Percentiles rank a stretch among this genome's conserved stretches.
phyloP scores from a whole-genome alignment of 2,113 vertebrate species.

The Sus scrofa region DNA sequence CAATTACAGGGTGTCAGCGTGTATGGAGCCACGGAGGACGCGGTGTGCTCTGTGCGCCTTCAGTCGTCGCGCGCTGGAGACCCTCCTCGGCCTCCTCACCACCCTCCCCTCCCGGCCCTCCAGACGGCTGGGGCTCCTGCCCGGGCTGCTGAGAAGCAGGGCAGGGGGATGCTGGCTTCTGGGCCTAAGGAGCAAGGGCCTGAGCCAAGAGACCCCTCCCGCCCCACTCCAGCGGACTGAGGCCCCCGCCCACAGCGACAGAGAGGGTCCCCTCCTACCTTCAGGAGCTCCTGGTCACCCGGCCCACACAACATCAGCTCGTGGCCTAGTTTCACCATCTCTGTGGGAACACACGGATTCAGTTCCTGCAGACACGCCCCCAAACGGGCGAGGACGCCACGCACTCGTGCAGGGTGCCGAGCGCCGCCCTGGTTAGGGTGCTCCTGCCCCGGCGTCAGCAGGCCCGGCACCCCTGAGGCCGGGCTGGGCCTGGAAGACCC shows the following conservation, averaged over 20 bases:
- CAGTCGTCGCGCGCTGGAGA: not conserved
- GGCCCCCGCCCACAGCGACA: not conserved
- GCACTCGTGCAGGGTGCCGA: not conserved
- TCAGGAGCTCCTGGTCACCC: slow-evolving; percentile 89
- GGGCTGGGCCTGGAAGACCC: not conserved
- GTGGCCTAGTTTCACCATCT: slow-evolving; percentile 88
- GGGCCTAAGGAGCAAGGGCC: not conserved
- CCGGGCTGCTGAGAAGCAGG: not conserved
- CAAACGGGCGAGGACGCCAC: not conserved
- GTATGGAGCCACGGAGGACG: not conserved
- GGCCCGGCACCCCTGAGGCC: not conserved
- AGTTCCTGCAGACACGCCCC: not conserved
- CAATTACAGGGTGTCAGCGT: not conserved
- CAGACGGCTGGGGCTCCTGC: not conserved
- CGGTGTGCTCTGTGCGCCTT: not conserved
- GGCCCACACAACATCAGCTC: slow-evolving; percentile 90
- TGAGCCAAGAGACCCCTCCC: not conserved
- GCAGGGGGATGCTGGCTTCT: not conserved
- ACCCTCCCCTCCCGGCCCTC: not conserved
- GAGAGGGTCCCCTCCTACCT: slow-evolving; percentile 83
- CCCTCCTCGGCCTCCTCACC: not conserved
- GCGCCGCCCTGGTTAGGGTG: not conserved
- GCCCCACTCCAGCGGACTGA: not conserved
- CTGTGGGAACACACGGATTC: slow-evolving; percentile 81
- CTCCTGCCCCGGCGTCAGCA: too few species aligned